These are phyloP conservation scores for Phrynosoma blainvillii DNA, from an alignment of 2,113 vertebrate genomes.

Conservation along the genomic window DNA sequence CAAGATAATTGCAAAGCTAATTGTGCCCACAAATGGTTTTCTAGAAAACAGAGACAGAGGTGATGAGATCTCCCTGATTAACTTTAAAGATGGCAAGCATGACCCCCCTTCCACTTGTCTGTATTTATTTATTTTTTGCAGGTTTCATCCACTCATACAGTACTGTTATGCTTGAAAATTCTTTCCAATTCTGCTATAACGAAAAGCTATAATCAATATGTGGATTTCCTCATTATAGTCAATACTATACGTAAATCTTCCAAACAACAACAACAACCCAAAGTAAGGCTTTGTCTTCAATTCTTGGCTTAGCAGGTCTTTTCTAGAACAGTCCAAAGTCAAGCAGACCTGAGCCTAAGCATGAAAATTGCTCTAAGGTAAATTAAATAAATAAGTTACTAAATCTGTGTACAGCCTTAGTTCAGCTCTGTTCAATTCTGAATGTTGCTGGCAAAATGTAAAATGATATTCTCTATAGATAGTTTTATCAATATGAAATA, in stretches of 20 bases:
- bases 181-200: background rate
- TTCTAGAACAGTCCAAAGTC: background rate
- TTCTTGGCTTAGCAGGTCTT: background rate
- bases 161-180: background rate
- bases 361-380: background rate
- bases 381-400: background rate
- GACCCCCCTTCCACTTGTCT: background rate
- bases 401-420: too few relatives aligned
- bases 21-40: background rate
- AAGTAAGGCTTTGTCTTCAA: background rate
- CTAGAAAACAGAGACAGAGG: background rate
- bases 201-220: background rate
- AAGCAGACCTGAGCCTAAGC: background rate
- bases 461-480: background rate
- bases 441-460: background rate
- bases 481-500: background rate
- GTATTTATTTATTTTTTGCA: background rate
- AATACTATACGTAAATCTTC: background rate
- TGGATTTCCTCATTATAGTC: background rate
- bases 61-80: background rate
- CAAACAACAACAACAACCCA: background rate
- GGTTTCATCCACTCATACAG: background rate
- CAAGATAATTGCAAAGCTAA: background rate
- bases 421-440: background rate
- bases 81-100: background rate